Evolutionary conservation across 2,797 vertebrate genomes (phyloP).

Genomic region (Allobates femoralis): DNA sequence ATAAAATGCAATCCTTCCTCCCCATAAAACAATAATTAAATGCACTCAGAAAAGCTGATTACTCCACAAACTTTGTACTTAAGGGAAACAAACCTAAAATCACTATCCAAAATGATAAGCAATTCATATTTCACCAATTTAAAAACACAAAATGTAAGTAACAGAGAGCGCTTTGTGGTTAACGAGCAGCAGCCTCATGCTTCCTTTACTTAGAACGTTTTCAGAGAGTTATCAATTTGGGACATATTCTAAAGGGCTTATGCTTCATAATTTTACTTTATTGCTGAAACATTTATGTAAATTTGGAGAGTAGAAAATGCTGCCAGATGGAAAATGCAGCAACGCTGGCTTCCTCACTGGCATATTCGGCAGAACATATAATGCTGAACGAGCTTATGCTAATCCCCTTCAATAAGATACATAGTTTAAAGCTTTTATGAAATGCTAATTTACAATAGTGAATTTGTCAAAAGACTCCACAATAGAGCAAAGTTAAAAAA

Average conservation of each 20-base stretch:
- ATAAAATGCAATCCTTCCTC: constrained; percentile 46
- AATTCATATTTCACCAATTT: constrained; percentile 58
- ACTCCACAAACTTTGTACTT: constrained; percentile 44
- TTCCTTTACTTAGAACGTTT: constrained; percentile 68
- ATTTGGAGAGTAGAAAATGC: constrained; percentile 72
- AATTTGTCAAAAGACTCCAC: constrained; percentile 65
- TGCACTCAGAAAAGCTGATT: constrained; percentile 47
- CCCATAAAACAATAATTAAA: constrained; percentile 54
- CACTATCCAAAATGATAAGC: constrained; percentile 49
- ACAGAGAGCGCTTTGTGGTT: constrained; percentile 39
- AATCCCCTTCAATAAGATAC: constrained; percentile 64
- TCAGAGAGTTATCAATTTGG: constrained; percentile 74
- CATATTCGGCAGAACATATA: constrained; percentile 74
- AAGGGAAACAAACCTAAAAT: constrained; percentile 34
- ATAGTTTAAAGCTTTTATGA: constrained; percentile 72
- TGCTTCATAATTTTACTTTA: constrained; percentile 77
- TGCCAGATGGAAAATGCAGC: constrained; percentile 77
- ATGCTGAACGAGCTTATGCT: constrained; percentile 75
- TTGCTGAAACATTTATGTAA: constrained; percentile 80
- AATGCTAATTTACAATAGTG: constrained; percentile 74
- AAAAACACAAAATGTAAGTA: constrained; percentile 49
- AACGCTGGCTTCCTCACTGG: constrained; percentile 74
- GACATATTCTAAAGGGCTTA: constrained; percentile 75
- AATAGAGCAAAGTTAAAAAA: constrained; percentile 67
- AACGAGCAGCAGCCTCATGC: constrained; percentile 63